Evolutionary conservation across 1,140 invertebrate genomes (phyloP).

Genomic region (Bombus affinis): DNA sequence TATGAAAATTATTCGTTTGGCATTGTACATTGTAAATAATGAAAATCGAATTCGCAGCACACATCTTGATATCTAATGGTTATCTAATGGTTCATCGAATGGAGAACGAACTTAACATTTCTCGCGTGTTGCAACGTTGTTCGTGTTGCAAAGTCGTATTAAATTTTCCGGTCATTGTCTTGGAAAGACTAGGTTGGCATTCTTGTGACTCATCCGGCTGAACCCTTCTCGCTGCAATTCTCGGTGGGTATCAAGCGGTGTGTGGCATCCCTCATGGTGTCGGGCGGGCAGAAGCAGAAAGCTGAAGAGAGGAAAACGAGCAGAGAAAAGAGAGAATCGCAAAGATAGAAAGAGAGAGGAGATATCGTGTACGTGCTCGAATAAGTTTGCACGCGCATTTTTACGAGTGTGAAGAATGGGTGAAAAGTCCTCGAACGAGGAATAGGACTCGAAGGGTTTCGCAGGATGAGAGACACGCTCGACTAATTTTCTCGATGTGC

Average conservation of each 20-base stretch:
- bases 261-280: slow-evolving; percentile 4
- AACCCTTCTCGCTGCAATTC: slow-evolving; percentile 46
- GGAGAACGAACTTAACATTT: neutral
- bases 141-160: neutral
- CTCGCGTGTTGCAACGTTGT: neutral
- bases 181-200: slow-evolving; percentile 13
- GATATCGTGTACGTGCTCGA: slow-evolving; percentile 55
- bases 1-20: too few species aligned
- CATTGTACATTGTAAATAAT: too few species aligned
- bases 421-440: slow-evolving; percentile 32
- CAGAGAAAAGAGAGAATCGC: too few species aligned
- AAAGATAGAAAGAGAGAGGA: neutral
- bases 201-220: slow-evolving; percentile 48
- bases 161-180: neutral
- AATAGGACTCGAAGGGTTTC: slow-evolving; percentile 26
- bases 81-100: neutral
- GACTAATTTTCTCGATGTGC: slow-evolving; percentile 64
- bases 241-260: slow-evolving; percentile 22
- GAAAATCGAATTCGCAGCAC: too few species aligned
- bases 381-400: slow-evolving; percentile 61
- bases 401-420: slow-evolving; percentile 41
- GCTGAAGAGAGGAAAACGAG: neutral
- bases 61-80: too few species aligned
- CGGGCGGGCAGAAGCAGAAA: slow-evolving; percentile 11
- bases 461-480: slow-evolving; percentile 57